Percentiles rank a stretch among this genome's conserved stretches.
phyloP scores from a whole-genome alignment of 2,888 invertebrate genomes.

The Quadriops clusia region DNA sequence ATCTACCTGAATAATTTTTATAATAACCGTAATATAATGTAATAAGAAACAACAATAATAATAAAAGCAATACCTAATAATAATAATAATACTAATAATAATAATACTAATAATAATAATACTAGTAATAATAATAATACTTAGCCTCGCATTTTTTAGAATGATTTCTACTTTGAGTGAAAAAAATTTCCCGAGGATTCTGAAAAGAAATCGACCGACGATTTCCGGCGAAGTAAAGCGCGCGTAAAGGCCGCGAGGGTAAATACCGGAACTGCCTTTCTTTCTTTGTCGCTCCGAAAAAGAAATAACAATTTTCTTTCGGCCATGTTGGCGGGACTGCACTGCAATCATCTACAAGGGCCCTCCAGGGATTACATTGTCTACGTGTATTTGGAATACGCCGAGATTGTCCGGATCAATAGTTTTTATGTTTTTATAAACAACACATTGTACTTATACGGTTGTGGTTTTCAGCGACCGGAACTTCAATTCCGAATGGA shows the following conservation, averaged over 20 bases:
- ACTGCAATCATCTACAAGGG: constrained; percentile 30
- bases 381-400: constrained; percentile 26
- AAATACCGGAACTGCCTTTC: constrained; percentile 18
- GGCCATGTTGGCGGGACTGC: constrained; percentile 19
- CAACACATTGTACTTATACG: too few relatives aligned
- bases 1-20: too few relatives aligned
- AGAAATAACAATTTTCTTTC: constrained; percentile 26
- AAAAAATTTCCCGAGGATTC: constrained; percentile 10
- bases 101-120: too few relatives aligned
- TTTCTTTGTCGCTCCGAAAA: constrained; percentile 5
- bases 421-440: constrained; percentile 14
- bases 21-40: too few relatives aligned
- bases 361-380: constrained; percentile 30
- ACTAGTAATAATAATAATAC: constrained; percentile 1
- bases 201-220: constrained; percentile 15
- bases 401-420: constrained; percentile 20
- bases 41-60: too few relatives aligned
- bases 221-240: constrained; percentile 16
- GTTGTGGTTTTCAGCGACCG: too few relatives aligned
- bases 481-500: too few relatives aligned
- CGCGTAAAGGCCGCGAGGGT: constrained; percentile 15
- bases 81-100: too few relatives aligned
- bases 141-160: not conserved
- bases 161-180: constrained; percentile 9
- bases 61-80: too few relatives aligned